Percentiles rank a stretch among this genome's conserved stretches.
Evolutionary conservation across 1,140 invertebrate genomes (phyloP).

Genomic region (Scaptomyza pallida): DNA sequence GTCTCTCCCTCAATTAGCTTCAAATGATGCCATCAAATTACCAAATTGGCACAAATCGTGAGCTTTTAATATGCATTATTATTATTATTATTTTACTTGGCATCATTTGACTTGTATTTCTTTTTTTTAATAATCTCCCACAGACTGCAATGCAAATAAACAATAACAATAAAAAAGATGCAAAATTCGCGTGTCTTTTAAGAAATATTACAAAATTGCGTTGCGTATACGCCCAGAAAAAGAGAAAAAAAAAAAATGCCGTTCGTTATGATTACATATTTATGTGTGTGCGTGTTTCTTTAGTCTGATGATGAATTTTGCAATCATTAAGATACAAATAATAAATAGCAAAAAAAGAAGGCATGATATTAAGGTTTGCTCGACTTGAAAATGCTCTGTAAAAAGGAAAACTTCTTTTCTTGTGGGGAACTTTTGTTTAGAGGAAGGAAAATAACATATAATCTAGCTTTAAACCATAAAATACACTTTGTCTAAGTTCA

Average conservation of each 20-base stretch:
- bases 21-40: constrained; percentile 9
- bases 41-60: constrained; percentile 11
- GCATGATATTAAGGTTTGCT: not conserved
- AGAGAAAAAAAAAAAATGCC: constrained; percentile 22
- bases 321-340: constrained; percentile 25
- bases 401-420: no score
- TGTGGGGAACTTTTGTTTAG: no score
- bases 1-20: no score
- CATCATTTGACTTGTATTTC: no score
- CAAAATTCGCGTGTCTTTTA: constrained; percentile 42
- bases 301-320: constrained; percentile 41
- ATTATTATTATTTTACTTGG: constrained; percentile 2
- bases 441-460: no score
- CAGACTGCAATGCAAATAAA: constrained; percentile 1
- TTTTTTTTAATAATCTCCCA: constrained; percentile 6
- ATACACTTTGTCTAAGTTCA: no score
- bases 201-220: constrained; percentile 31
- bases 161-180: not conserved
- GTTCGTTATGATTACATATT: not conserved
- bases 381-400: not conserved
- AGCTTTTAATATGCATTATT: constrained; percentile 21
- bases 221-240: constrained; percentile 48
- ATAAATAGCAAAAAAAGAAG: constrained; percentile 9
- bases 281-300: constrained; percentile 24
- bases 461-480: no score